Base-by-base conservation (phyloP, 2,113 vertebrate genomes). In the Heterotis niloticus region DNA sequence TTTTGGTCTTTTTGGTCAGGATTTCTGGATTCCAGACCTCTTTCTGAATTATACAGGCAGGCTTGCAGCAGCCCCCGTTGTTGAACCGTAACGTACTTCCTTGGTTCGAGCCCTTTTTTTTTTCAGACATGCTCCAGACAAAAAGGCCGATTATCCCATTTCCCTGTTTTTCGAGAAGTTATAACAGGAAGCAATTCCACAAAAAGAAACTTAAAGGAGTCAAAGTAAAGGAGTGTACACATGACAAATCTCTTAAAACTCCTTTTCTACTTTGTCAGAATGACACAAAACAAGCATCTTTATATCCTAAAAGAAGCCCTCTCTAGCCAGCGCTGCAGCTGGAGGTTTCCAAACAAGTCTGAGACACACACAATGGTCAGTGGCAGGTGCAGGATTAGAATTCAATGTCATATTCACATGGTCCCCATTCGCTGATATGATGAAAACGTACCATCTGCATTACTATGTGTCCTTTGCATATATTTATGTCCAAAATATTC, bases 401-500 rank as follows among this genome's bases (percentile, higher is more conserved):
- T 13, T 29, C 70, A 16, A 23, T 69, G 44, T 51, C 51, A 44
- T 9, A 75, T 80, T 75, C 28, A 59, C 52, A 67, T 75, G 62
- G 34, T 59, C 71, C 26, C n/a, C 75, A 62, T 64, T 80, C 62
- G 75, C 11, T n/a, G 14, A 20, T 64, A 52, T 57, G 64, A 80
- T 24, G 24, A 80, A 75, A 73, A 24, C 10, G 17, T 28, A 34
- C 71, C 62, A 66, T 75, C 71, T 75, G 70, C 52, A 52, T 51
- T 74, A n/a, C 68, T 65, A 73, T 66, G 66, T 80, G 59, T 80
- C 75, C 56, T 80, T 24, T 60, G 24, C 44, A 5, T 28, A n/a
- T 14, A 54, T 68, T 75, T 56, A 51, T 56, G 51, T 29, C 23
- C 28, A 20, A 65, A 5, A 65, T 20, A 20, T 28, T 20, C 11